Conservation (phyloP, 2,888 invertebrate genomes). For the Piscicola geometra region DNA sequence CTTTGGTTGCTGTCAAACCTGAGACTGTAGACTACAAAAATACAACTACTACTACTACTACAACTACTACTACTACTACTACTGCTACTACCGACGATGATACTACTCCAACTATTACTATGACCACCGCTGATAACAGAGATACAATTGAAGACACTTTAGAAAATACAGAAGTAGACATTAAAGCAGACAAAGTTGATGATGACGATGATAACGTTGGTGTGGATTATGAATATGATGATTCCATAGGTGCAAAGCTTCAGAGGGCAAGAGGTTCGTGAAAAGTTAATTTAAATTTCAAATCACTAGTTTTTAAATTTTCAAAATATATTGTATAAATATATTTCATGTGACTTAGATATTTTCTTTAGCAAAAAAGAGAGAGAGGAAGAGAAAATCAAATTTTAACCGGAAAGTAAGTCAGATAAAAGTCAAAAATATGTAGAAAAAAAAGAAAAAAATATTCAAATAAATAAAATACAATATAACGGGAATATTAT, state of each 20-base stretch:
- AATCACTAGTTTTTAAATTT: not conserved
- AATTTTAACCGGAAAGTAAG: too few relatives aligned
- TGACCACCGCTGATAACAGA: too few relatives aligned
- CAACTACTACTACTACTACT: too few relatives aligned
- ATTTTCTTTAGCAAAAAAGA: not conserved
- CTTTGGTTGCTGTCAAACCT: not conserved
- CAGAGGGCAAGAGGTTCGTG: constrained; percentile 46
- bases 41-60: too few relatives aligned
- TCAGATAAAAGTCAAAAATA: too few relatives aligned
- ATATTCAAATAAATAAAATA: too few relatives aligned
- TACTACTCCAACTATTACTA: not conserved
- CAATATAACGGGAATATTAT: too few relatives aligned
- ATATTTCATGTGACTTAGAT: too few relatives aligned
- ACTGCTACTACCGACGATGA: too few relatives aligned
- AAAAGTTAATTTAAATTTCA: not conserved
- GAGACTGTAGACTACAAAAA: too few relatives aligned
- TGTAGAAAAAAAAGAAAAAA: too few relatives aligned
- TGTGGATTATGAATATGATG: not conserved
- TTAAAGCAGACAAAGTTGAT: constrained; percentile 7
- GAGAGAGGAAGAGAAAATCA: constrained; percentile 4
- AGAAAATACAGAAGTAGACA: not conserved
- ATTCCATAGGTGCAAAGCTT: constrained; percentile 27
- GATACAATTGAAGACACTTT: not conserved
- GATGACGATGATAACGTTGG: constrained; percentile 27
- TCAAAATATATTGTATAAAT: too few relatives aligned